Evolutionary conservation across 2,888 invertebrate genomes (phyloP).

Genomic region (Itoplectis maculator): DNA sequence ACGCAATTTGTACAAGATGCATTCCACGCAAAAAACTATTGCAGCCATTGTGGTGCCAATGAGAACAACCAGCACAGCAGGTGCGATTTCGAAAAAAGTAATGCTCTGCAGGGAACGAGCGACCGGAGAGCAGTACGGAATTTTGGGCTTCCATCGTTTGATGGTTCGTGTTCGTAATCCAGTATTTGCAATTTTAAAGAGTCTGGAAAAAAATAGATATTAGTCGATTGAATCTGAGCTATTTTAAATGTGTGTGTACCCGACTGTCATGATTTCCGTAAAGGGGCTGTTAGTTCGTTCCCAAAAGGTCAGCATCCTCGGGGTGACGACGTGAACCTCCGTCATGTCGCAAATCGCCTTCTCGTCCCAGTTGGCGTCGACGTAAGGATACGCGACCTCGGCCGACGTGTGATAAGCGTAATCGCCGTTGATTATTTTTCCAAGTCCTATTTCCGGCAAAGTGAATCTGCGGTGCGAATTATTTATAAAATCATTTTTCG

Average conservation of each 20-base stretch:
- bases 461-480: slow-evolving; percentile 67
- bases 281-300: slow-evolving; percentile 77
- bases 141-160: slow-evolving; percentile 77
- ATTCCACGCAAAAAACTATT: slow-evolving; percentile 70
- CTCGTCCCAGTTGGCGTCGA: slow-evolving; percentile 77
- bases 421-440: slow-evolving; percentile 74
- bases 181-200: slow-evolving; percentile 75
- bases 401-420: slow-evolving; percentile 80
- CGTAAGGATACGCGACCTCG: slow-evolving; percentile 78
- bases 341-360: slow-evolving; percentile 78
- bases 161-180: slow-evolving; percentile 77
- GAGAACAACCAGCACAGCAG: slow-evolving; percentile 74
- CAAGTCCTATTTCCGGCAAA: slow-evolving; percentile 75
- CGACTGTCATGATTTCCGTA: slow-evolving; percentile 77
- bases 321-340: slow-evolving; percentile 78
- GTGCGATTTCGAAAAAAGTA: slow-evolving; percentile 77
- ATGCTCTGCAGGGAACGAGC: slow-evolving; percentile 77
- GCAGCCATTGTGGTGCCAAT: slow-evolving; percentile 73
- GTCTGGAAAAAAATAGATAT: slow-evolving; percentile 70
- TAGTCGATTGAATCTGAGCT: too few species aligned
- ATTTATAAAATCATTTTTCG: too few species aligned
- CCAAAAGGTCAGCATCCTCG: slow-evolving; percentile 72
- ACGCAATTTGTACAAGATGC: slow-evolving; percentile 64
- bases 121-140: slow-evolving; percentile 76
- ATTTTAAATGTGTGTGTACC: slow-evolving; percentile 70